Conservation (phyloP, 2,797 vertebrate genomes). For the Eleutherodactylus coqui region DNA sequence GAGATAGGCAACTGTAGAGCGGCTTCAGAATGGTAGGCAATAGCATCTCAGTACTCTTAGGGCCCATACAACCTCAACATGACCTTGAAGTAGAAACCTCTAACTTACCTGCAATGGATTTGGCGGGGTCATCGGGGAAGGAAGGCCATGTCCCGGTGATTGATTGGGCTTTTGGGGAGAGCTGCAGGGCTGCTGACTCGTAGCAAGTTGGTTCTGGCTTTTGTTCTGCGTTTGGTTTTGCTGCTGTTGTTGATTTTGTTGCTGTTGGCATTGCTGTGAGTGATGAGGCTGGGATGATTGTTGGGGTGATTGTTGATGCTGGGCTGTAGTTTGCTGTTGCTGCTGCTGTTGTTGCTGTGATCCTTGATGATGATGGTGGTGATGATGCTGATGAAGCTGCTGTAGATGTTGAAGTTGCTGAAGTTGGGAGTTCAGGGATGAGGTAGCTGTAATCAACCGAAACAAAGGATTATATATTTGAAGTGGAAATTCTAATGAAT, state of each 20-base stretch:
- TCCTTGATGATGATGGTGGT: conserved; percentile 79
- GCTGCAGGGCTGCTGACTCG: conserved; percentile 74
- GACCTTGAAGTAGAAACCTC: conserved; percentile 25
- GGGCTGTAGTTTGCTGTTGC: conserved; percentile 79
- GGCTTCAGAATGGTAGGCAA: neutral
- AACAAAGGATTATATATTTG: conserved; percentile 43
- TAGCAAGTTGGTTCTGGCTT: conserved; percentile 73
- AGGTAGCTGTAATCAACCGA: conserved; percentile 89
- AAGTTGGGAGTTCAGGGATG: conserved; percentile 97
- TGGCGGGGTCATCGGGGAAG: conserved; percentile 91
- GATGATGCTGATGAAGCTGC: conserved; percentile 91
- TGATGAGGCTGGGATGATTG: conserved; percentile 73
- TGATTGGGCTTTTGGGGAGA: conserved; percentile 89
- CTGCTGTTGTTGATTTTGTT: conserved; percentile 79
- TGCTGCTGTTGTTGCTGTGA: conserved; percentile 74
- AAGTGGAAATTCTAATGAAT: neutral
- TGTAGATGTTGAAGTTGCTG: conserved; percentile 98
- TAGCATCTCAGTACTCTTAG: neutral
- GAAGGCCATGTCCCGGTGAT: conserved; percentile 90
- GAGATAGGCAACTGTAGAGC: neutral
- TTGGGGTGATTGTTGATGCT: conserved; percentile 74
- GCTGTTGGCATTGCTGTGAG: conserved; percentile 68
- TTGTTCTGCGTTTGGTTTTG: conserved; percentile 73
- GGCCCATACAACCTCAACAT: neutral
- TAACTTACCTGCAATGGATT: conserved; percentile 91